Evolutionary conservation across 2,888 invertebrate species (phyloP).

Genomic region (Parelbella ahira): DNA sequence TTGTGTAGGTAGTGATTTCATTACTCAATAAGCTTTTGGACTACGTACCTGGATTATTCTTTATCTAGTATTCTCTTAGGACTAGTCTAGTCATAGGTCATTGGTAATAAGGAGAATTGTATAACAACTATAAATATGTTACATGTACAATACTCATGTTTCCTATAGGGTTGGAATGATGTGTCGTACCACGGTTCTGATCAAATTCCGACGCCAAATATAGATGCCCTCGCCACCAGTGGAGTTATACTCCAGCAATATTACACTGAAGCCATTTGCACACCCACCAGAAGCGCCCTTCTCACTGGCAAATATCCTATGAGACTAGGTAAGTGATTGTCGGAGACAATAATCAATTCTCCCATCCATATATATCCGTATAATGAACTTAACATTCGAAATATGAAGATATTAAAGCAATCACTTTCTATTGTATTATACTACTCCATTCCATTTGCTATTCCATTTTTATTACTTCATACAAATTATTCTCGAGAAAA

Average conservation of each 20-base stretch:
- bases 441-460: neutral
- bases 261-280: slow-evolving; percentile 92
- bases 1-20: too few species aligned
- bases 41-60: too few species aligned
- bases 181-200: slow-evolving; percentile 93
- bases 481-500: slow-evolving; percentile 7
- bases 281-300: slow-evolving; percentile 90
- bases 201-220: slow-evolving; percentile 94
- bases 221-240: slow-evolving; percentile 89
- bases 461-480: slow-evolving; percentile 2
- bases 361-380: too few species aligned
- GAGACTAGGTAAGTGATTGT: slow-evolving; percentile 82
- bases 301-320: slow-evolving; percentile 94
- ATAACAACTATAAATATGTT: too few species aligned
- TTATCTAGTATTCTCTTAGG: too few species aligned
- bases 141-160: neutral
- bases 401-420: too few species aligned
- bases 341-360: too few species aligned
- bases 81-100: too few species aligned
- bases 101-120: too few species aligned
- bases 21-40: too few species aligned
- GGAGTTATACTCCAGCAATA: slow-evolving; percentile 92
- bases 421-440: too few species aligned
- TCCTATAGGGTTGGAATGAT: slow-evolving; percentile 92
- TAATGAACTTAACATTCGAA: too few species aligned